These are phyloP conservation scores for Gisinianus flammeolus DNA, from an alignment of 2,888 invertebrate genomes.

Conservation along the genomic window DNA sequence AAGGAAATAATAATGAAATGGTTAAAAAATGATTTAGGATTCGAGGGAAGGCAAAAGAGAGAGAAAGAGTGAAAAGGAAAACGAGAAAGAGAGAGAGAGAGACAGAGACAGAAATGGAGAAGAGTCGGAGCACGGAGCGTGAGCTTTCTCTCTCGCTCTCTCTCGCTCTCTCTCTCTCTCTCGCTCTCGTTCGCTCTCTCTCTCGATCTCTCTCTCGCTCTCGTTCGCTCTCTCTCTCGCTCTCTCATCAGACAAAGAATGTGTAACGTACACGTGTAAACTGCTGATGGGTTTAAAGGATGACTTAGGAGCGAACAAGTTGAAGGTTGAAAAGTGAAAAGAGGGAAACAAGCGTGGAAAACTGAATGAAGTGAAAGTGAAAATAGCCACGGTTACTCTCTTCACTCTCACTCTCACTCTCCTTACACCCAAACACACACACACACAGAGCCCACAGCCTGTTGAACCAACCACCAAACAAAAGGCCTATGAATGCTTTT, in stretches of 20 bases:
- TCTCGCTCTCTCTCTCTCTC: neutral
- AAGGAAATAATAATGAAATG: neutral
- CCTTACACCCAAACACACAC: neutral
- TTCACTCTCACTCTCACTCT: neutral
- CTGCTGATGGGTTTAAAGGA: conserved; percentile 28
- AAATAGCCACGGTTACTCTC: conserved; percentile 9
- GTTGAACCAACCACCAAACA: conserved; percentile 27
- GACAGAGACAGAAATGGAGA: neutral
- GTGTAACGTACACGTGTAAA: conserved; percentile 26
- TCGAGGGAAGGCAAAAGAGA: neutral
- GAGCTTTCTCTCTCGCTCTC: neutral
- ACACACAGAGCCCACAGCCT: conserved; percentile 27
- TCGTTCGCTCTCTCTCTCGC: neutral
- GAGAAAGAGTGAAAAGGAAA: neutral
- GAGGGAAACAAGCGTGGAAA: conserved; percentile 8
- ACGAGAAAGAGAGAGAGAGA: neutral
- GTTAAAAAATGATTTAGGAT: neutral
- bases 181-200: conserved; percentile 2
- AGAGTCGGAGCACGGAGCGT: neutral
- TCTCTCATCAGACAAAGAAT: neutral
- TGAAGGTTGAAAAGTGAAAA: conserved; percentile 16
- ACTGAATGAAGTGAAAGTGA: conserved; percentile 24
- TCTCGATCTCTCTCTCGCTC: neutral
- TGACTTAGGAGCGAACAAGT: conserved; percentile 18
- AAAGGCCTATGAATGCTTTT: conserved; percentile 23